These are phyloP conservation scores for Frieseomelitta varia DNA, from an alignment of 1,140 invertebrate species.

Conservation along the genomic window DNA sequence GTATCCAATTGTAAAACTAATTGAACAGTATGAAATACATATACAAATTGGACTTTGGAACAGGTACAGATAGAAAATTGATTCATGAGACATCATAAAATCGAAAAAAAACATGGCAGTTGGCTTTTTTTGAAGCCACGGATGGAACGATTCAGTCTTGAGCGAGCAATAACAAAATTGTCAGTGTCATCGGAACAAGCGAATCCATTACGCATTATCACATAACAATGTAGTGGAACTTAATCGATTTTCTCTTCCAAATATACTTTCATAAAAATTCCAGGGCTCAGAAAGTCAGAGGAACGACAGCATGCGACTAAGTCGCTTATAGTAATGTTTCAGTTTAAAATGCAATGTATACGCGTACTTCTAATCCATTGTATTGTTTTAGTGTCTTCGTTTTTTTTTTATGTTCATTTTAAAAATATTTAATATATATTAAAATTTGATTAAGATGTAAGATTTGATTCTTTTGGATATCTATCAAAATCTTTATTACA, in stretches of 20 bases:
- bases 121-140: constrained; percentile 5
- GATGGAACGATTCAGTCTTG: constrained; percentile 47
- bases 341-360: constrained; percentile 38
- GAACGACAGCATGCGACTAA: constrained; percentile 37
- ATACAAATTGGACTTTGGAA: neutral
- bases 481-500: neutral
- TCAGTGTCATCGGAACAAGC: neutral
- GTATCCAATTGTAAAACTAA: neutral
- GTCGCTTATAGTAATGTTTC: constrained; percentile 10
- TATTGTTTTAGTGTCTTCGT: constrained; percentile 12
- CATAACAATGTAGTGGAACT: constrained; percentile 19
- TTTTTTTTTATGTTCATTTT: neutral
- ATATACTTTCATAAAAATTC: constrained; percentile 17
- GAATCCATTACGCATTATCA: constrained; percentile 1
- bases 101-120: constrained; percentile 23
- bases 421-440: neutral
- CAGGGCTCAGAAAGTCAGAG: constrained; percentile 33
- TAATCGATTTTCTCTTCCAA: constrained; percentile 9
- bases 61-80: constrained; percentile 19
- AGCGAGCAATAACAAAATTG: constrained; percentile 36
- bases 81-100: constrained; percentile 7
- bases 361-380: constrained; percentile 55
- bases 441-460: neutral
- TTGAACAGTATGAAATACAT: neutral
- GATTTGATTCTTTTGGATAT: neutral